Percentiles rank a stretch among this genome's conserved stretches.
phyloP scores from a whole-genome alignment of 1,140 invertebrate genomes.

The Leucophenga varia region DNA sequence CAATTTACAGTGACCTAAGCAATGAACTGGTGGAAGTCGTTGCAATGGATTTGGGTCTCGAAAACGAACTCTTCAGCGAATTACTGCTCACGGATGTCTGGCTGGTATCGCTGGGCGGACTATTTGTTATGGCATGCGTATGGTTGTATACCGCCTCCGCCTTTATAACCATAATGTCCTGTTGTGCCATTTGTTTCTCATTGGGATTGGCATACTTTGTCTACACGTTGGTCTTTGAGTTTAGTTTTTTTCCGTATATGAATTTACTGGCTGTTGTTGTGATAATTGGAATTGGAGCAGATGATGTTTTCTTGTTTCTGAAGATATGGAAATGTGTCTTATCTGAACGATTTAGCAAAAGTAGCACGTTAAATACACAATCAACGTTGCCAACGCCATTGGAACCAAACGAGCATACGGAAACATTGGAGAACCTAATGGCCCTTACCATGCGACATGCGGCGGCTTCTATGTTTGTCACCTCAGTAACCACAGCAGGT shows the following conservation, averaged over 20 bases:
- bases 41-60: slow-evolving; percentile 86
- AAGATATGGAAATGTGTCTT: slow-evolving; percentile 83
- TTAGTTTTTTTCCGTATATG: slow-evolving; percentile 96
- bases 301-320: slow-evolving; percentile 92
- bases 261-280: slow-evolving; percentile 91
- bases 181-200: slow-evolving; percentile 81
- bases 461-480: slow-evolving; percentile 85
- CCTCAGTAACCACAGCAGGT: slow-evolving; percentile 87
- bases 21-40: slow-evolving; percentile 72
- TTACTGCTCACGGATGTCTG: slow-evolving; percentile 78
- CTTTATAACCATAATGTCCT: slow-evolving; percentile 82
- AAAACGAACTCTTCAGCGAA: slow-evolving; percentile 84
- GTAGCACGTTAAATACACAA: slow-evolving; percentile 38
- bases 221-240: slow-evolving; percentile 82
- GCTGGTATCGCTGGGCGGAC: slow-evolving; percentile 73
- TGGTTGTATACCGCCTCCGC: slow-evolving; percentile 88
- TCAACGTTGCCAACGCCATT: slow-evolving; percentile 29
- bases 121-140: slow-evolving; percentile 81
- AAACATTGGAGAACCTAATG: slow-evolving; percentile 68
- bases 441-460: slow-evolving; percentile 83
- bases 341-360: slow-evolving; percentile 61
- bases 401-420: slow-evolving; percentile 40
- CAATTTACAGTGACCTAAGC: slow-evolving; percentile 58
- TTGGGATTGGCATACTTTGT: slow-evolving; percentile 90
- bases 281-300: slow-evolving; percentile 87